Evolutionary conservation across 1,140 invertebrate species (phyloP), one percentile per base, ranked within the genome.

Genomic region (Brachionus koreanus): DNA sequence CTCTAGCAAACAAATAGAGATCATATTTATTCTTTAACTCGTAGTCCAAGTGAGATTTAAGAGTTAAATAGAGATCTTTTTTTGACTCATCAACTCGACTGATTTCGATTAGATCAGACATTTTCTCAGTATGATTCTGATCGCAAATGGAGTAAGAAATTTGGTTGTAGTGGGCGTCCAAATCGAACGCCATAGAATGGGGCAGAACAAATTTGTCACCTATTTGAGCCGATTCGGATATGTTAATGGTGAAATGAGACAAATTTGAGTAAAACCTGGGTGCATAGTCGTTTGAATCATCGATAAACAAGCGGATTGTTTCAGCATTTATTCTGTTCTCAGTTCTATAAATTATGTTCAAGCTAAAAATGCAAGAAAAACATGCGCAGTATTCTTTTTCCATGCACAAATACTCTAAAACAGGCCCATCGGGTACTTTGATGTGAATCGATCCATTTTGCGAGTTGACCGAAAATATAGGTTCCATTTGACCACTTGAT

Each of bases 191-290:
- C 7, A 43, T 10, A 61, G 76, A 57, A 39, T 79, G 19, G 16
- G 23, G 46, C 7, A 79, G 49, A 29, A 13, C 33, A 61, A 79
- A 79, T 9, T 19, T n/a, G 33, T 79, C 76, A 4, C 76, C 76
- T 39, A 79, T 79, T n/a, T 79, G 33, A 61, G 46, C 29, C 0
- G 76, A 77, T 57, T 77, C 75, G n/a, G 75, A 77, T n/a, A 77
- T 46, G 19, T 25, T 77, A 7, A 77, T 5, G 5, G 16, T 37
- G n/a, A 77, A 79, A 25, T 61, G n/a, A 7, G 25, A 5, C 10
- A 23, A 19, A 23, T 57, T 79, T 19, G 76, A 42, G 12, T 35
- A 33, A 25, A 79, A 79, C 16, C 39, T 7, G 2, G 76, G 76
- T 7, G n/a, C 23, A 61, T 23, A 43, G 23, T 79, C 76, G 25